phyloP scores from a whole-genome alignment of 2,797 vertebrate species.

The Xiphorhynchus erythropygius region DNA sequence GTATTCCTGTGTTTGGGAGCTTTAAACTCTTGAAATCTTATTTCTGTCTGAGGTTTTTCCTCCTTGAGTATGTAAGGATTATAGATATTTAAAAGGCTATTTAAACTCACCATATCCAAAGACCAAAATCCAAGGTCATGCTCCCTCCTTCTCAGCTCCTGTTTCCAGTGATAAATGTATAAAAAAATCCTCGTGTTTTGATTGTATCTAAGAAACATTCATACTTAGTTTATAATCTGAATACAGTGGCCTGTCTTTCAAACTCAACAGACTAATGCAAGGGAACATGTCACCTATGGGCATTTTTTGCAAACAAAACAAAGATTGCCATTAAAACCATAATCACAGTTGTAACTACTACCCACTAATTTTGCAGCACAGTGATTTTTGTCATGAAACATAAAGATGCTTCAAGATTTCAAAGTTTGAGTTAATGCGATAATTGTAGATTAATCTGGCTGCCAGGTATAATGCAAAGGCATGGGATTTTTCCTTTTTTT shows the following conservation, averaged over 20 bases:
- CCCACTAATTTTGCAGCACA: neutral
- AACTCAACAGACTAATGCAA: neutral
- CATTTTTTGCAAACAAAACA: neutral
- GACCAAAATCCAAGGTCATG: neutral
- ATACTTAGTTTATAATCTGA: neutral
- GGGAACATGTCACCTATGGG: neutral
- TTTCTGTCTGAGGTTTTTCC: neutral
- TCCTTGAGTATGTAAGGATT: neutral
- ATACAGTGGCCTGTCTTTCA: neutral
- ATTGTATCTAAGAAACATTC: neutral
- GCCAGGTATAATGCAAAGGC: neutral
- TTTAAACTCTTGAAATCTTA: neutral
- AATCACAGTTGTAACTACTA: neutral
- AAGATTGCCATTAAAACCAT: neutral
- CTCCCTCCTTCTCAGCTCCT: neutral
- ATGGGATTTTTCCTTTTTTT: neutral
- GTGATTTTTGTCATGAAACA: neutral
- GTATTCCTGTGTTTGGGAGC: neutral
- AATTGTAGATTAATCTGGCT: neutral
- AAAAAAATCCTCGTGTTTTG: neutral
- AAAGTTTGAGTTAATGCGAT: neutral
- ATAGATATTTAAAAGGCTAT: neutral
- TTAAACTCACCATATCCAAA: neutral
- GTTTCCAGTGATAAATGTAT: neutral
- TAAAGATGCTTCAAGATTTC: neutral